A percentile compares a stretch with the other conserved stretches of the same genome.
These are phyloP conservation scores for Mastigias papua DNA, from an alignment of 30 jellyfish, hydroid and myxozoan genomes.

Conservation along the genomic window DNA sequence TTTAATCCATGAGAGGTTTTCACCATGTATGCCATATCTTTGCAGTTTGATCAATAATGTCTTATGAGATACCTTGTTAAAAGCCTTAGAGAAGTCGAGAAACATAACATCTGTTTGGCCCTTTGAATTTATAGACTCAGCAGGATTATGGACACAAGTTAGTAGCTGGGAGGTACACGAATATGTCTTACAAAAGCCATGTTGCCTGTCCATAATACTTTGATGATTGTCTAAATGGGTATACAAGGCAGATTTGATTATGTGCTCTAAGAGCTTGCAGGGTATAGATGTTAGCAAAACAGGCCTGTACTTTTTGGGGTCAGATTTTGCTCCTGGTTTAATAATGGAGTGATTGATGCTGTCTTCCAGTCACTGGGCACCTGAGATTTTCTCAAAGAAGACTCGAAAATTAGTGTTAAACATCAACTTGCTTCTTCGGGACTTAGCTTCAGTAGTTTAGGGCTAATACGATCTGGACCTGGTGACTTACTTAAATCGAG, in stretches of 20 bases:
- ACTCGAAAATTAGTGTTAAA: conserved; percentile 8
- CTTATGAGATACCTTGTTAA: conserved; percentile 55
- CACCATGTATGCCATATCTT: conserved; percentile 40
- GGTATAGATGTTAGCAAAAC: conserved; percentile 61
- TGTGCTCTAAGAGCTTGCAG: conserved; percentile 67
- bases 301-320: conserved; percentile 58
- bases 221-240: conserved; percentile 46
- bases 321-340: conserved; percentile 38
- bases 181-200: conserved; percentile 26
- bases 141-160: conserved; percentile 28
- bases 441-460: conserved; percentile 17
- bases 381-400: conserved; percentile 27
- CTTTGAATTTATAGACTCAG: conserved; percentile 30
- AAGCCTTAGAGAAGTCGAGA: conserved; percentile 57
- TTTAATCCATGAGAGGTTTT: conserved; percentile 29
- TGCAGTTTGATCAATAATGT: conserved; percentile 34
- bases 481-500: conserved; percentile 14
- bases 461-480: conserved; percentile 45
- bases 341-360: conserved; percentile 60
- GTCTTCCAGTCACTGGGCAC: conserved; percentile 42
- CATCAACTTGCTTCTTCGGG: conserved; percentile 41
- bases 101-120: conserved; percentile 42
- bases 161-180: conserved; percentile 53
- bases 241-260: conserved; percentile 62
- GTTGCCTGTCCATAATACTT: conserved; percentile 50